Evolutionary conservation across 2,113 vertebrate genomes (phyloP), one percentile per base, ranked within the genome.

Genomic region (Hippocampus barbouri): DNA sequence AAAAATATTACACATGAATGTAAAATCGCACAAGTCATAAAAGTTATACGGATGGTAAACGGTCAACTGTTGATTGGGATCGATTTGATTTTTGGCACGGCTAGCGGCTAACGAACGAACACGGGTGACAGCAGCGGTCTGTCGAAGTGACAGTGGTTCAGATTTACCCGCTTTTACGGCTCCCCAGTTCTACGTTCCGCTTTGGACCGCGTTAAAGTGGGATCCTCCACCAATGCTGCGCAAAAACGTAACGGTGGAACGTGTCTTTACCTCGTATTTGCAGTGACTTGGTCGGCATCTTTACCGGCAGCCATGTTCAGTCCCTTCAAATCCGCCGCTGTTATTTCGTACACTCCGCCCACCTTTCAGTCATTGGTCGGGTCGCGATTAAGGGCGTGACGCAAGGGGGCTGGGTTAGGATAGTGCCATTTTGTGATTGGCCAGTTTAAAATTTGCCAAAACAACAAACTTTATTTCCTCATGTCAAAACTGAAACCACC

Each of bases 291-390:
- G n/a, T 89, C 85, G 8, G 70, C 80, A 53, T 91, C 89, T 66
- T 83, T 88, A 49, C 84, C 89, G 8, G 90, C 86, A 69, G 92
- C 91, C 92, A 92, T 93, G 67, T 85, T 90, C 83, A 1, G 84
- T 90, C 81, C 0, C 85, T 93, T 93, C 91, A 92, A 93, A 93
- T 91, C 79, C 85, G 64, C 83, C 88, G 87, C 92, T 80, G 68
- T 77, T 80, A 6, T 72, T 40, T 59, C 14, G 0, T 57, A 57
- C 11, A 63, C 76, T n/a, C 79, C 81, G 82, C 88, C 90, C 66
- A 73, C 68, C 1, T 20, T 0, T 8, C 54, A 12, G 0, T 66
- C 68, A 91, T 91, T 91, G 90, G 91, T 47, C 0, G 67, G 27
- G 66, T 69, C 4, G 5, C 4, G 0, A 5, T 53, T 0, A 4